phyloP scores from a whole-genome alignment of 2,113 vertebrate genomes.

The Syngnathus scovelli region DNA sequence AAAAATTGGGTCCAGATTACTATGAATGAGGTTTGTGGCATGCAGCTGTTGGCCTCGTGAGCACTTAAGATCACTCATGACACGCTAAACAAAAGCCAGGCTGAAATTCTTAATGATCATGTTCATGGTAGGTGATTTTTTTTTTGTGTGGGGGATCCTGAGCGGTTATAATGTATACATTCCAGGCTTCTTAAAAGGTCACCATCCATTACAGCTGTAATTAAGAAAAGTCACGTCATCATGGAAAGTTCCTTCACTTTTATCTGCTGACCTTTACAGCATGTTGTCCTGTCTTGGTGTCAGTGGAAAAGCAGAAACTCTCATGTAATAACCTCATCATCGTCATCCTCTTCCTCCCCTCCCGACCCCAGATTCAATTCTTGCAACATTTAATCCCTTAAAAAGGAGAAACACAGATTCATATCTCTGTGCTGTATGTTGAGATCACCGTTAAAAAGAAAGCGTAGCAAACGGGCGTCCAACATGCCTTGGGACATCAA shows the following conservation, averaged over 20 bases:
- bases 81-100: slow-evolving; percentile 38
- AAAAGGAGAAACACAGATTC: slow-evolving; percentile 44
- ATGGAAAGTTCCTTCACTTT: slow-evolving; percentile 27
- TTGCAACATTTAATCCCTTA: slow-evolving; percentile 37
- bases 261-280: slow-evolving; percentile 49
- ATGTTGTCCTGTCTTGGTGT: slow-evolving; percentile 34
- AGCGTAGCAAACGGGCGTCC: neutral
- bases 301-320: slow-evolving; percentile 51
- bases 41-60: slow-evolving; percentile 50
- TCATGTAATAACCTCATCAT: slow-evolving; percentile 34
- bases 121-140: neutral
- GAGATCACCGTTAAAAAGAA: slow-evolving; percentile 20
- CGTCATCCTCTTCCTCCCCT: slow-evolving; percentile 1
- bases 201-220: slow-evolving; percentile 28
- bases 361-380: slow-evolving; percentile 4
- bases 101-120: slow-evolving; percentile 20
- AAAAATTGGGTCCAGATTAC: slow-evolving; percentile 44
- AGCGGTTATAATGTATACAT: slow-evolving; percentile 30
- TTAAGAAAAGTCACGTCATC: slow-evolving; percentile 30
- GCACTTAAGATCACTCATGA: slow-evolving; percentile 18
- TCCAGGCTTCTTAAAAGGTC: slow-evolving; percentile 31
- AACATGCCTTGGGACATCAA: slow-evolving; percentile 52
- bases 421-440: slow-evolving; percentile 46
- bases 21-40: slow-evolving; percentile 26
- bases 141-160: neutral